Evolutionary conservation across 2,888 invertebrate species (phyloP).

Genomic region (Zaprionus lineosus): DNA sequence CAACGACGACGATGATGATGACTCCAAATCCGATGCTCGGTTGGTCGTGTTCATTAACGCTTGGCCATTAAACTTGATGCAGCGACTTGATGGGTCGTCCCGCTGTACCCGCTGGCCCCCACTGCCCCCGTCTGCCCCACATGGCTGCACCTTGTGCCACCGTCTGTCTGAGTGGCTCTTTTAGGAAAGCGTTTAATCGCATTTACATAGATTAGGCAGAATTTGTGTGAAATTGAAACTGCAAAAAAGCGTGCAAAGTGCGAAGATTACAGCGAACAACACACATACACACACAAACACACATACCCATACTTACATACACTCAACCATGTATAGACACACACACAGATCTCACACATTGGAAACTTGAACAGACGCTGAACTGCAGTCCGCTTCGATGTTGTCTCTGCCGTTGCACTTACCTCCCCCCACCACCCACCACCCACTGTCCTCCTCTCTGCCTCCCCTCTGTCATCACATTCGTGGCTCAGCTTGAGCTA

Average conservation of each 20-base stretch:
- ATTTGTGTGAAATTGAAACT: conserved; percentile 78
- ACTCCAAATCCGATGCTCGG: conserved; percentile 33
- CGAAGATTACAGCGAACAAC: conserved; percentile 51
- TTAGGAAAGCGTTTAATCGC: conserved; percentile 77
- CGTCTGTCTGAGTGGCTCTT: conserved; percentile 26
- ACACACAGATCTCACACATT: no score
- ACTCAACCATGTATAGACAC: no score
- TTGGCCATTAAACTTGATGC: conserved; percentile 78
- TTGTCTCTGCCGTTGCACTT: conserved; percentile 11
- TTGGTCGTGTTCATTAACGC: conserved; percentile 81
- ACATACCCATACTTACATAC: no score
- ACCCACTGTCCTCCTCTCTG: conserved; percentile 2
- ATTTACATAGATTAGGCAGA: conserved; percentile 78
- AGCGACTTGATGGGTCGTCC: conserved; percentile 49
- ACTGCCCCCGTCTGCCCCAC: background rate
- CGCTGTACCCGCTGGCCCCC: conserved; percentile 17
- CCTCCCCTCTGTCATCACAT: background rate
- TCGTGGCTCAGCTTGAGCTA: no score
- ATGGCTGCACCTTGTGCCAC: background rate
- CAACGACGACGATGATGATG: no score
- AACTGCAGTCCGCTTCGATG: no score
- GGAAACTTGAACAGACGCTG: background rate
- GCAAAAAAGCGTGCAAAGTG: conserved; percentile 71
- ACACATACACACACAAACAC: conserved; percentile 2
- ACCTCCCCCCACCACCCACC: no score